Evolutionary conservation across 2,888 invertebrate species (phyloP), one percentile per base, ranked within the genome.

Genomic region (Cryptocephalus primarius): DNA sequence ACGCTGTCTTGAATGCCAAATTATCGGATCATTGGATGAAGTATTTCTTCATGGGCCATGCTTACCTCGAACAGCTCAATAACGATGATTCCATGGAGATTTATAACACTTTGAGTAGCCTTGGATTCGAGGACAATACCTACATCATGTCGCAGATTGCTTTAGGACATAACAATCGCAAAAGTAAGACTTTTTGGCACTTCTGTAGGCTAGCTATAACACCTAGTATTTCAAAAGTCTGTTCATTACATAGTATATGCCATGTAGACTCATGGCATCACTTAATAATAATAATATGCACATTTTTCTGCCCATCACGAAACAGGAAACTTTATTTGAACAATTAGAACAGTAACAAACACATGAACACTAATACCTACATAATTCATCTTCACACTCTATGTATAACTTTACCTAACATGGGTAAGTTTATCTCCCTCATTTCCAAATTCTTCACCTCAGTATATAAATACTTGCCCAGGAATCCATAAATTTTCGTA

Each of bases 1-100:
- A 88, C 60, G 86, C 84, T 43, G 64, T 86, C 13, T 75, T 80
- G 48, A 73, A 76, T 3, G 64, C 83, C 4, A 75, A 77, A 48
- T 67, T 86, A 39, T 93, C 94, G 0, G 81, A 84, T 55, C 92
- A 93, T 69, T 97, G 96, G 96, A 91, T 96, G 78, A 86, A 87
- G 68, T 80, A 88, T 55, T 88, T 97, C 64, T 97, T 96, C 68
- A 75, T 88, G 49, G 94, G 87, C 0, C 89, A 93, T 66, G 84
- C 88, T 10, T 91, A 88, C 71, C 77, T 94, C 45, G 93, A 95
- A 65, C 75, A 94, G 43, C 88, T 94, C 61, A 74, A 91, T 51
- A 87, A 91, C 54, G 91, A 93, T 52, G 91, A 94, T 69, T 90
- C 93, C 0, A 69, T 95, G 32, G 83, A 86, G 48, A 80, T 90